These are phyloP conservation scores for Microdon myrmicae DNA, from an alignment of 2,888 invertebrate genomes.

Conservation along the genomic window DNA sequence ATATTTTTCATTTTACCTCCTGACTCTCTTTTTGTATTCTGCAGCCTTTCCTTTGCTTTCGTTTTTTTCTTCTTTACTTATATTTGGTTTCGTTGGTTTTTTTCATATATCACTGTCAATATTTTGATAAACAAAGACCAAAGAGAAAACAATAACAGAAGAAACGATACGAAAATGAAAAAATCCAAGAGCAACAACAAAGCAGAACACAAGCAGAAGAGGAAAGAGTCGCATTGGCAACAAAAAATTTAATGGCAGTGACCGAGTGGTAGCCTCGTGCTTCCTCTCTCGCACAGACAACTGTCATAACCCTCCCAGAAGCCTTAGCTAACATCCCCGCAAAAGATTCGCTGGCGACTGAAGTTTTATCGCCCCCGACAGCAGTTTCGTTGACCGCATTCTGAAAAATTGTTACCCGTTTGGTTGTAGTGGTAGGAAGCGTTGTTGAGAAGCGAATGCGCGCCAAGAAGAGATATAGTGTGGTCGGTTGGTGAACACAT, in stretches of 20 bases:
- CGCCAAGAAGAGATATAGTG: too few species aligned
- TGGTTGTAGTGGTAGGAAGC: neutral
- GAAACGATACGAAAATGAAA: too few species aligned
- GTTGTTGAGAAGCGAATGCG: too few species aligned
- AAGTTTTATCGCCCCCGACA: slow-evolving; percentile 29
- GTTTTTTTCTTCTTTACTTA: too few species aligned
- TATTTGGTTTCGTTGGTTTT: too few species aligned
- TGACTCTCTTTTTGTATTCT: neutral
- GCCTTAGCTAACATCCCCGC: slow-evolving; percentile 26
- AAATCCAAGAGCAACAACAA: slow-evolving; percentile 2
- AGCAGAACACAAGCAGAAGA: slow-evolving; percentile 2
- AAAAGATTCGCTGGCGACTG: slow-evolving; percentile 38
- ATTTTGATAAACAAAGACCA: too few species aligned
- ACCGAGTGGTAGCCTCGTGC: slow-evolving; percentile 35
- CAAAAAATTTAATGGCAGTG: slow-evolving; percentile 31
- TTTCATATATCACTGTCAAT: too few species aligned
- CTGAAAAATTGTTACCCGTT: slow-evolving; percentile 8
- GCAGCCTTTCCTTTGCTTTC: neutral
- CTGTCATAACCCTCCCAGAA: slow-evolving; percentile 7
- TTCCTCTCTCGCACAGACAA: slow-evolving; percentile 18
- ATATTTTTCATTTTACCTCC: too few species aligned
- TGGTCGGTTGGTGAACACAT: too few species aligned
- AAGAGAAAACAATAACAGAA: too few species aligned
- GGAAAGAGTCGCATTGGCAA: slow-evolving; percentile 7
- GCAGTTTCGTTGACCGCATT: slow-evolving; percentile 26